Evolutionary conservation across 1,140 invertebrate species (phyloP).

Genomic region (Antheraea mylitta): DNA sequence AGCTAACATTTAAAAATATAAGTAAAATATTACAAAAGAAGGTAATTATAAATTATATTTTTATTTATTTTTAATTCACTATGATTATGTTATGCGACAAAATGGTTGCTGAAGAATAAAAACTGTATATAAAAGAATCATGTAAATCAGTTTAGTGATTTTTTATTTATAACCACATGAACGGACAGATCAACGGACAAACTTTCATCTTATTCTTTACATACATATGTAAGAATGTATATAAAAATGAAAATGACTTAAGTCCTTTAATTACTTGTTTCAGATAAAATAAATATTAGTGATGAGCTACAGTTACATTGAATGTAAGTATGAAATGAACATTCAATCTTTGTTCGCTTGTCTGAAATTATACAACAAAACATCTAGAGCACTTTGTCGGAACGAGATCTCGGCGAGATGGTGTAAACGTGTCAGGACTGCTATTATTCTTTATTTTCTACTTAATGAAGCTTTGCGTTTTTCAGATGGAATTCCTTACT

Average conservation of each 20-base stretch:
- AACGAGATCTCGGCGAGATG: neutral
- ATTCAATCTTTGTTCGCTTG: neutral
- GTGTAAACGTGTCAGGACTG: slow-evolving; percentile 20
- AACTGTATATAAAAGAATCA: too few relatives aligned
- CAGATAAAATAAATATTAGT: slow-evolving; percentile 31
- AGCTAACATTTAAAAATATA: too few relatives aligned
- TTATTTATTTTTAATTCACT: too few relatives aligned
- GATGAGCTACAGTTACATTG: slow-evolving; percentile 50
- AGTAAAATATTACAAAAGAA: too few relatives aligned
- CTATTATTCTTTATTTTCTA: slow-evolving; percentile 27
- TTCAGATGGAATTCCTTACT: neutral
- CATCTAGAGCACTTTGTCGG: neutral
- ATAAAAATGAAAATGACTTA: too few relatives aligned
- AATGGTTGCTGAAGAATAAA: too few relatives aligned
- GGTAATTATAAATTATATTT: too few relatives aligned
- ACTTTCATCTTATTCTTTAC: too few relatives aligned
- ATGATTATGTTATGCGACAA: too few relatives aligned
- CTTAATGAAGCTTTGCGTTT: slow-evolving; percentile 17
- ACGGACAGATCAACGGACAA: too few relatives aligned
- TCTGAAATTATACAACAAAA: slow-evolving; percentile 11
- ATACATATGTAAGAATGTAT: too few relatives aligned
- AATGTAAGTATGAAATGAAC: slow-evolving; percentile 37
- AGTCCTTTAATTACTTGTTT: slow-evolving; percentile 28
- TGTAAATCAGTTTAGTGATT: too few relatives aligned
- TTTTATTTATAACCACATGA: neutral